Conservation (phyloP, 2,797 vertebrate genomes). For the Oophaga sylvatica region DNA sequence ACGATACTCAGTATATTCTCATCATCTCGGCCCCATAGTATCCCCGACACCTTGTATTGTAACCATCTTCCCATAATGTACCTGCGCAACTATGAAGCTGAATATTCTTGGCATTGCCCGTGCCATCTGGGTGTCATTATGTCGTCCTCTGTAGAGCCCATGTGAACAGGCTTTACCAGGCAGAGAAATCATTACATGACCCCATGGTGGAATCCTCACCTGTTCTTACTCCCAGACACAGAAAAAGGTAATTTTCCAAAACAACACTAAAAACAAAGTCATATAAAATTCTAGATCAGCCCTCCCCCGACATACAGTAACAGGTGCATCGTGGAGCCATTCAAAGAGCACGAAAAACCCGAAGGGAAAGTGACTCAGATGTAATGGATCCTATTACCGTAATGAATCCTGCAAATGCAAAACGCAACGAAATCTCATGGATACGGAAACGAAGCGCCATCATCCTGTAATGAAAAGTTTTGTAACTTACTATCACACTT, state of each 20-base stretch:
- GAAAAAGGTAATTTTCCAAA: constrained; percentile 24
- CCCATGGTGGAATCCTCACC: background rate
- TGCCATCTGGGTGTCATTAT: constrained; percentile 3
- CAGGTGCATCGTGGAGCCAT: background rate
- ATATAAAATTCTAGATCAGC: constrained; percentile 12
- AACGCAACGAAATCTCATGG: background rate
- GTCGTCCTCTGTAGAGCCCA: constrained; percentile 32
- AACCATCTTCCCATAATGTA: background rate
- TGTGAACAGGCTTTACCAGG: constrained; percentile 15
- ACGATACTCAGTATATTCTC: background rate
- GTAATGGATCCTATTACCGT: background rate
- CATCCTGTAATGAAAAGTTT: too few relatives aligned
- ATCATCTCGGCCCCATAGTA: background rate
- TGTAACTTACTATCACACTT: too few relatives aligned
- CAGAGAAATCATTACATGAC: constrained; percentile 34
- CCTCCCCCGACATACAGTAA: background rate
- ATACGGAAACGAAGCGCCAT: background rate
- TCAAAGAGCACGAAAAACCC: background rate
- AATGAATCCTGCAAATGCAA: background rate
- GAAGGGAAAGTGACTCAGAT: background rate
- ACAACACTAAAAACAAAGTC: constrained; percentile 29
- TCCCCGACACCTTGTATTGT: background rate
- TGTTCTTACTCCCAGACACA: constrained; percentile 20
- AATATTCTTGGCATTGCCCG: background rate
- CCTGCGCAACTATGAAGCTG: background rate